Percentiles rank a stretch among this genome's conserved stretches.
These are phyloP conservation scores for Zaprionus lachaisei DNA, from an alignment of 1,140 invertebrate genomes.

Conservation along the genomic window DNA sequence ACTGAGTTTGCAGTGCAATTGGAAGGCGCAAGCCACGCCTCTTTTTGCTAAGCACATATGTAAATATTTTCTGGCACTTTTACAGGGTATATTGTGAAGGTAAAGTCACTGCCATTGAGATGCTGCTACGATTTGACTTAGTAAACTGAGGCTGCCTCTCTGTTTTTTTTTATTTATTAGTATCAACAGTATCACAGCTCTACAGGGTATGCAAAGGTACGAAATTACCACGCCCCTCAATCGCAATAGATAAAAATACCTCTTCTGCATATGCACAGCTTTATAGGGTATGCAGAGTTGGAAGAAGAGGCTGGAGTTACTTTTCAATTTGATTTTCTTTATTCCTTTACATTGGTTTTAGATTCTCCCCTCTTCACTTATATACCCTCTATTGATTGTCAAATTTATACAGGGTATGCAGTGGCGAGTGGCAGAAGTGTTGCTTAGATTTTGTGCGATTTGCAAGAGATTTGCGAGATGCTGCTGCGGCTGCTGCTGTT, in stretches of 20 bases:
- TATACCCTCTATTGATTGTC: background rate
- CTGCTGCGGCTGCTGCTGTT: background rate
- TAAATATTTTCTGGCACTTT: background rate
- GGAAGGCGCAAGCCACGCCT: background rate
- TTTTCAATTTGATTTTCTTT: background rate
- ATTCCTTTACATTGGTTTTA: background rate
- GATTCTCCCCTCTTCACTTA: no score
- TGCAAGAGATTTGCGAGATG: constrained; percentile 42
- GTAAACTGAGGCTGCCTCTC: background rate
- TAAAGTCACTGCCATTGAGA: background rate
- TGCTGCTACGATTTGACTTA: background rate
- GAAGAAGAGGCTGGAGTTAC: no score
- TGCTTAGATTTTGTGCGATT: constrained; percentile 41
- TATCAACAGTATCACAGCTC: no score
- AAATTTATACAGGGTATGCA: background rate
- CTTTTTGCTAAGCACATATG: background rate
- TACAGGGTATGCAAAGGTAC: background rate
- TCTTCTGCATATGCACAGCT: background rate
- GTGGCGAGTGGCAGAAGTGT: background rate
- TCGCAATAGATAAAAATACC: no score
- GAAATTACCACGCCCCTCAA: no score
- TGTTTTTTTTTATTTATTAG: background rate
- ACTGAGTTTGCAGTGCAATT: background rate
- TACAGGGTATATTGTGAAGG: background rate
- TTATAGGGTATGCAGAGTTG: background rate